phyloP scores from a whole-genome alignment of 1,140 invertebrate species.

The Procambarus virginalis region DNA sequence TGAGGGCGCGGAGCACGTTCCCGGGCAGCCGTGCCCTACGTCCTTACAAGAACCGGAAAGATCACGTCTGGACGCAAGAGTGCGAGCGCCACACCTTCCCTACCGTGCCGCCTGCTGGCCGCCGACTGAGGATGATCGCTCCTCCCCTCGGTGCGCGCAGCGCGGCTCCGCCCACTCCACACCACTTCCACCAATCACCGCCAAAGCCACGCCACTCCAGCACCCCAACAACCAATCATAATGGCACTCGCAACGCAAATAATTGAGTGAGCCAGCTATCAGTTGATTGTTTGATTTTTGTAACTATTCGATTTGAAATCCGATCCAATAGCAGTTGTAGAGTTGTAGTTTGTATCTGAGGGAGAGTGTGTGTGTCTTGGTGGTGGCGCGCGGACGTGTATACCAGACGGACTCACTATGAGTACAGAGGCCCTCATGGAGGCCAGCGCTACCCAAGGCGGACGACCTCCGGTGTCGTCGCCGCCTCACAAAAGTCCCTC shows the following conservation, averaged over 20 bases:
- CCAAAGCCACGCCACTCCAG: slow-evolving; percentile 63
- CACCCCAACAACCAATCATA: slow-evolving; percentile 71
- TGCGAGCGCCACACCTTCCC: slow-evolving; percentile 15
- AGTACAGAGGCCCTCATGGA: slow-evolving; percentile 70
- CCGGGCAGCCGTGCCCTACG: neutral
- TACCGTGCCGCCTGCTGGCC: slow-evolving; percentile 54
- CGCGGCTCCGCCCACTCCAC: slow-evolving; percentile 51
- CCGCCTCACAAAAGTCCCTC: slow-evolving; percentile 69
- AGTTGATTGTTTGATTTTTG: slow-evolving; percentile 71
- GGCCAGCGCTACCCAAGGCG: slow-evolving; percentile 64
- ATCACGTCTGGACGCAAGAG: neutral
- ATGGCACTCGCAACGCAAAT: slow-evolving; percentile 71
- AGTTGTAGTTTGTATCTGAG: slow-evolving; percentile 71
- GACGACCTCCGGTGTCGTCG: slow-evolving; percentile 61
- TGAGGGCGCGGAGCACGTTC: neutral
- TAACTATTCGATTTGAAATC: slow-evolving; percentile 71
- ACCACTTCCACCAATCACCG: slow-evolving; percentile 57
- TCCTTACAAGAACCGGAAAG: neutral
- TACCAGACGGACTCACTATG: slow-evolving; percentile 64
- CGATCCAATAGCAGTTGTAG: slow-evolving; percentile 71
- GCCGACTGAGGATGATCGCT: slow-evolving; percentile 62
- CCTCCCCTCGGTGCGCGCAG: slow-evolving; percentile 67
- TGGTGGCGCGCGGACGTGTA: slow-evolving; percentile 69
- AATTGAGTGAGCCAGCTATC: slow-evolving; percentile 71
- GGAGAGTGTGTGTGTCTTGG: slow-evolving; percentile 71